Conservation (phyloP, 2,113 vertebrate species). For the Alaudala cheleensis region DNA sequence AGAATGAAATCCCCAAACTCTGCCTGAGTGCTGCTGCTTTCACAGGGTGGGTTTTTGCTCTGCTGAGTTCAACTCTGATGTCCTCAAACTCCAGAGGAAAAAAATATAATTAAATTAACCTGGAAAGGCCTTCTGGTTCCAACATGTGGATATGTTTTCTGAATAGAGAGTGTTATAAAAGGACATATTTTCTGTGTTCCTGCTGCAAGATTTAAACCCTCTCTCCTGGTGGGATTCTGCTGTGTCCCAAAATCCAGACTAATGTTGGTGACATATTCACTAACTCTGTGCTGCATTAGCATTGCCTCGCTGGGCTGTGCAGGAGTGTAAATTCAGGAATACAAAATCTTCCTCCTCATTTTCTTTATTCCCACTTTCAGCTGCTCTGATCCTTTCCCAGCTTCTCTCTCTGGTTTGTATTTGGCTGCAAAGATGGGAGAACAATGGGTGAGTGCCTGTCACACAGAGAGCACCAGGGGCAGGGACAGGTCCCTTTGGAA, state of each 20-base stretch:
- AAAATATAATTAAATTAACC: background rate
- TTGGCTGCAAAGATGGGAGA: background rate
- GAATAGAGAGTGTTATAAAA: background rate
- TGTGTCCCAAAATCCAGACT: background rate
- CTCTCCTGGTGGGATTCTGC: background rate
- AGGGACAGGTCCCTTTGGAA: background rate
- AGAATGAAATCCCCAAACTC: background rate
- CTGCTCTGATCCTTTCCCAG: background rate
- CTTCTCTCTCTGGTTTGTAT: background rate
- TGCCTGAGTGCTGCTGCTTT: background rate
- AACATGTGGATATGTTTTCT: accelerated
- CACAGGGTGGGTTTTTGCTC: background rate
- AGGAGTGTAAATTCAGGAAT: background rate
- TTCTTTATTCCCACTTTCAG: background rate
- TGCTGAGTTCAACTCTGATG: background rate
- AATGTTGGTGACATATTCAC: background rate
- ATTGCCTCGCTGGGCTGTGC: background rate
- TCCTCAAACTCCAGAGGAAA: background rate
- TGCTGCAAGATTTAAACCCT: slow-evolving; percentile 11
- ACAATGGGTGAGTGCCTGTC: background rate
- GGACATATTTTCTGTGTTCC: background rate
- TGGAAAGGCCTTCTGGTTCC: background rate
- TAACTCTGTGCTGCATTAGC: background rate
- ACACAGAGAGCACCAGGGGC: accelerated
- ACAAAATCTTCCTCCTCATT: background rate